Evolutionary conservation across 2,888 invertebrate genomes (phyloP).

Genomic region (Drosophila mayaguana): DNA sequence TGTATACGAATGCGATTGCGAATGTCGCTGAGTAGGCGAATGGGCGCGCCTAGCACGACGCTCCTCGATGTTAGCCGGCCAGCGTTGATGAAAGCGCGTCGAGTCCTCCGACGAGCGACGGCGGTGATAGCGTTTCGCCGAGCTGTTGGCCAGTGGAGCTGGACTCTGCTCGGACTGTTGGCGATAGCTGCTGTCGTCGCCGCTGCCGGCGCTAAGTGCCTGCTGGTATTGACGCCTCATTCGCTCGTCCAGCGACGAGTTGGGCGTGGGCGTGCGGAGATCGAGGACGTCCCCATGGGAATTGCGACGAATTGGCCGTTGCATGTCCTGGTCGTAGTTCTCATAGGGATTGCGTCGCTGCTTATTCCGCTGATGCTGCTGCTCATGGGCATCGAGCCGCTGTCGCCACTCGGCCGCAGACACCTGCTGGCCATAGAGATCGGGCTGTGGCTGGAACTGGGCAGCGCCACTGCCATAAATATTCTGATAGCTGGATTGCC

Average conservation of each 20-base stretch:
- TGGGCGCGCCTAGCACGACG: conserved; percentile 70
- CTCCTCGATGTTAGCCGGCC: conserved; percentile 81
- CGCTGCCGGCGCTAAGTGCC: conserved; percentile 55
- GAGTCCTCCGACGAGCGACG: conserved; percentile 82
- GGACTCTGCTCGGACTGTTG: conserved; percentile 38
- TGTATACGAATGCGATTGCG: conserved; percentile 48
- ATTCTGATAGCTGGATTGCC: conserved; percentile 87
- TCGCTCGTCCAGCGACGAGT: conserved; percentile 79
- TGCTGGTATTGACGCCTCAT: conserved; percentile 69
- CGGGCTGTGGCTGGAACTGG: conserved; percentile 88
- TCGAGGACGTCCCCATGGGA: conserved; percentile 70
- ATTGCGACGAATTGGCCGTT: conserved; percentile 66
- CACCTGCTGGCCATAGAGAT: conserved; percentile 88
- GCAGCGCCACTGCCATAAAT: conserved; percentile 84
- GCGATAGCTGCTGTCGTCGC: conserved; percentile 74
- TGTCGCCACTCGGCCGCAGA: conserved; percentile 81
- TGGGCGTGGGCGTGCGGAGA: conserved; percentile 66
- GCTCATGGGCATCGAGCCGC: conserved; percentile 77
- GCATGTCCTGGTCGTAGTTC: conserved; percentile 70
- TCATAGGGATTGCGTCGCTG: conserved; percentile 58
- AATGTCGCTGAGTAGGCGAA: conserved; percentile 62
- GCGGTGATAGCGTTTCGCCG: conserved; percentile 79
- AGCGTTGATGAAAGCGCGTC: conserved; percentile 78
- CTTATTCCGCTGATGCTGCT: conserved; percentile 61
- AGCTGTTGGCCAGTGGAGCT: conserved; percentile 39